These are phyloP conservation scores for Dryobates pubescens DNA, from an alignment of 2,797 vertebrate genomes.

Conservation along the genomic window DNA sequence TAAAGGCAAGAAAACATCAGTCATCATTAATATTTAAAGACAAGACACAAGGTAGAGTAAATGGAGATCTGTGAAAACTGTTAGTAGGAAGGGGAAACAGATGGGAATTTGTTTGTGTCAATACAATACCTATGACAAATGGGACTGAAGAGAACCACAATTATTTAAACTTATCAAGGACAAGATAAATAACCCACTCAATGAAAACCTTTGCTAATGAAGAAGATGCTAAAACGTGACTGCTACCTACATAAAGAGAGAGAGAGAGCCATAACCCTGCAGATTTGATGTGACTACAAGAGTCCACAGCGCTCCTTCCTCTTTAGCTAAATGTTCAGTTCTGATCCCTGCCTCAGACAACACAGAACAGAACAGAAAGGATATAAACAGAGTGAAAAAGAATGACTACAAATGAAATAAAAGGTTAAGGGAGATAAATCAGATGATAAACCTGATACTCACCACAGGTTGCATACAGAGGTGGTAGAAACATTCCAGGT, in stretches of 20 bases:
- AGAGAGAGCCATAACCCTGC: background rate
- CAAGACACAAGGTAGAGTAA: background rate
- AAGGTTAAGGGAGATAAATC: background rate
- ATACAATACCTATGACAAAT: background rate
- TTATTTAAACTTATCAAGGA: background rate
- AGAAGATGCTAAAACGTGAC: background rate
- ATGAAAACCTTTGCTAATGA: background rate
- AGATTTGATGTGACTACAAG: background rate
- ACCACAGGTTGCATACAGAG: too few species aligned
- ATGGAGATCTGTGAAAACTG: background rate
- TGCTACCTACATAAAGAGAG: background rate
- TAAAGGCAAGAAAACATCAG: background rate
- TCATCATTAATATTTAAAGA: constrained; percentile 19
- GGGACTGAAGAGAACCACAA: background rate
- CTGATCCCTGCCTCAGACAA: background rate
- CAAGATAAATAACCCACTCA: background rate
- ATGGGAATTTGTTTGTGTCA: background rate
- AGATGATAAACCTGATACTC: background rate
- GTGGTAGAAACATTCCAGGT: too few species aligned
- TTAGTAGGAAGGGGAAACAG: background rate
- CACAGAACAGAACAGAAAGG: background rate
- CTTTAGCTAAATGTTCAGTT: background rate
- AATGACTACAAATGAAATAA: background rate
- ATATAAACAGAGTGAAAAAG: background rate
- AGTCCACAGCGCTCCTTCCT: background rate